Percentiles rank a stretch among this genome's conserved stretches.
Conservation (phyloP, 2,888 invertebrate genomes). For the Heteromyza rotundicornis region DNA sequence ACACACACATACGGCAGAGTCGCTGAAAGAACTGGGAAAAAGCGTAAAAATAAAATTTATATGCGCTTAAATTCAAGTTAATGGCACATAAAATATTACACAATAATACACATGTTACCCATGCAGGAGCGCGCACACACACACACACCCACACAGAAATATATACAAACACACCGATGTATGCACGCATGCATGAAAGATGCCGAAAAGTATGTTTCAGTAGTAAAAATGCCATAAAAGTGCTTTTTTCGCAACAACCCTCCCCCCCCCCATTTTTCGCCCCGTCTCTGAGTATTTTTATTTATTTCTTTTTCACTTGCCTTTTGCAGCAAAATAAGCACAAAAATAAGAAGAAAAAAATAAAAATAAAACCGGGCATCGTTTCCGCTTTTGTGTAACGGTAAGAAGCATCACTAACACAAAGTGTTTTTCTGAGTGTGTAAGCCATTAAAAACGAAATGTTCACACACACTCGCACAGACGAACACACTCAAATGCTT, state of each 20-base stretch:
- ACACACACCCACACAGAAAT: constrained; percentile 5
- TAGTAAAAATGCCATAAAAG: constrained; percentile 20
- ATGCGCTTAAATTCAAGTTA: constrained; percentile 26
- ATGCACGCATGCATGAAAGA: constrained; percentile 12
- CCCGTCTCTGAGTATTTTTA: neutral
- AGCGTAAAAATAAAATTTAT: constrained; percentile 17
- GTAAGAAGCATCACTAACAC: constrained; percentile 1
- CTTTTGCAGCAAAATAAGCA: constrained; percentile 4
- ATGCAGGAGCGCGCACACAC: neutral
- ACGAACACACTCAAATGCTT: neutral
- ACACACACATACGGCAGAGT: neutral
- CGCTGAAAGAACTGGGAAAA: neutral
- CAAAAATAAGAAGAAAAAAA: neutral
- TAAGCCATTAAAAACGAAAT: neutral
- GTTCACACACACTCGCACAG: neutral
- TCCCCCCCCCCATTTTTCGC: neutral
- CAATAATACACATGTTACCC: constrained; percentile 25
- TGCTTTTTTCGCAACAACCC: too few relatives aligned
- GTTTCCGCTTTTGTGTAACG: neutral
- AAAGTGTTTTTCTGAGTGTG: constrained; percentile 4
- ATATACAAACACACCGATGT: neutral
- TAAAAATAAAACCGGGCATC: neutral
- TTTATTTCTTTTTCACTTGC: neutral
- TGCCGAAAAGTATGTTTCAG: constrained; percentile 19
- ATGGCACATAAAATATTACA: constrained; percentile 31